A percentile compares a stretch with the other conserved stretches of the same genome.
Conservation (phyloP, 2,888 invertebrate genomes). For the Drosophila peninsularis region DNA sequence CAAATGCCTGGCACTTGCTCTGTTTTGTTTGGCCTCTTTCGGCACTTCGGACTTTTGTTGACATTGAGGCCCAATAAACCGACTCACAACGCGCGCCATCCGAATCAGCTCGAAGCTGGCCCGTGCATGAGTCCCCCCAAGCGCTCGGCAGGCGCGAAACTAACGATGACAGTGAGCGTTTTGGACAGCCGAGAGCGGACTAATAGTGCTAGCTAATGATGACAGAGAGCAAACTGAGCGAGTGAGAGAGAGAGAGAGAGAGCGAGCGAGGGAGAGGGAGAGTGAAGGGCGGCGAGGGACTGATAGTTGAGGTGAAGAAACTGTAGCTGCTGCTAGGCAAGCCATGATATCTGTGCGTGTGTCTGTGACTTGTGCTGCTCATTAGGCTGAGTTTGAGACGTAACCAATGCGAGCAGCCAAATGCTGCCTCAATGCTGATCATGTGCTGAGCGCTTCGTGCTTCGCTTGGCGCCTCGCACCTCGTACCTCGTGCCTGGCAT, state of each 20-base stretch:
- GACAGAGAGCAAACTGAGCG: background rate
- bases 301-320: conserved; percentile 10
- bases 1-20: conserved; percentile 12
- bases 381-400: conserved; percentile 23
- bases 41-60: conserved; percentile 54
- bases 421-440: conserved; percentile 30
- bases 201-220: background rate
- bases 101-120: conserved; percentile 8
- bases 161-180: conserved; percentile 21
- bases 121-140: background rate
- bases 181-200: background rate
- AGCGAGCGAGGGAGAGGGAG: background rate
- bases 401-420: conserved; percentile 4
- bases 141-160: conserved; percentile 2
- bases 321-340: conserved; percentile 1
- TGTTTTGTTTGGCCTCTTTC: conserved; percentile 16
- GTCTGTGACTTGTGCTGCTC: conserved; percentile 28
- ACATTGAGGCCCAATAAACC: conserved; percentile 53
- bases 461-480: conserved; percentile 8
- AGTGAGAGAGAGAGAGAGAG: background rate
- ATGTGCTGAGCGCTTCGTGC: conserved; percentile 35
- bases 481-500: conserved; percentile 15
- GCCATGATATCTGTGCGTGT: background rate
- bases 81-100: conserved; percentile 1
- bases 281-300: no score